A percentile compares a stretch with the other conserved stretches of the same genome.
Conservation (phyloP, 2,113 vertebrate species). For the Sinocyclocheilus anophthalmus region DNA sequence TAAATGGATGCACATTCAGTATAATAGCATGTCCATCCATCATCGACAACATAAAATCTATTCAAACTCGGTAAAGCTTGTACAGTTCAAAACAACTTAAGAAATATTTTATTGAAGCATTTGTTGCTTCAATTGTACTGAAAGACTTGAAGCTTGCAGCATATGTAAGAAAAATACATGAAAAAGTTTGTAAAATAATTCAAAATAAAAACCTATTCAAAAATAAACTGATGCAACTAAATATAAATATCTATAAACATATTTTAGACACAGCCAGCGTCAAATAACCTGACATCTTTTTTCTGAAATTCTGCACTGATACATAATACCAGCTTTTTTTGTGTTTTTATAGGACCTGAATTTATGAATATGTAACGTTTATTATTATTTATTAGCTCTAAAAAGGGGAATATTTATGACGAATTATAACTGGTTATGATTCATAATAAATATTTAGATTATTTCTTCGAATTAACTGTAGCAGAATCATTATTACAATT, state of each 20-base stretch:
- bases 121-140: background rate
- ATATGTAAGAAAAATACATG: background rate
- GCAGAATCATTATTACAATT: too few species aligned
- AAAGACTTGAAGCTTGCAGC: background rate
- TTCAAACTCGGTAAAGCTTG: background rate
- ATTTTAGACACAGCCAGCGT: background rate
- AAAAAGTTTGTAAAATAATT: background rate
- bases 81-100: background rate
- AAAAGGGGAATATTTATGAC: too few species aligned
- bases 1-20: background rate
- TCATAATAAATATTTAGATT: too few species aligned
- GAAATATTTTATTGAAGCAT: background rate
- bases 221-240: background rate
- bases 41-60: background rate
- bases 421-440: too few species aligned
- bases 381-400: too few species aligned
- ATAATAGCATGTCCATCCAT: background rate
- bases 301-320: background rate
- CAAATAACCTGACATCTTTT: background rate
- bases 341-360: too few species aligned
- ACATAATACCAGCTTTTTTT: background rate
- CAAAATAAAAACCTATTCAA: background rate
- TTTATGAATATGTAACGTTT: too few species aligned
- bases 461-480: too few species aligned
- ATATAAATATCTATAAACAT: background rate